Evolutionary conservation across 1,140 invertebrate species (phyloP).

Genomic region (Scaptomyza montana): DNA sequence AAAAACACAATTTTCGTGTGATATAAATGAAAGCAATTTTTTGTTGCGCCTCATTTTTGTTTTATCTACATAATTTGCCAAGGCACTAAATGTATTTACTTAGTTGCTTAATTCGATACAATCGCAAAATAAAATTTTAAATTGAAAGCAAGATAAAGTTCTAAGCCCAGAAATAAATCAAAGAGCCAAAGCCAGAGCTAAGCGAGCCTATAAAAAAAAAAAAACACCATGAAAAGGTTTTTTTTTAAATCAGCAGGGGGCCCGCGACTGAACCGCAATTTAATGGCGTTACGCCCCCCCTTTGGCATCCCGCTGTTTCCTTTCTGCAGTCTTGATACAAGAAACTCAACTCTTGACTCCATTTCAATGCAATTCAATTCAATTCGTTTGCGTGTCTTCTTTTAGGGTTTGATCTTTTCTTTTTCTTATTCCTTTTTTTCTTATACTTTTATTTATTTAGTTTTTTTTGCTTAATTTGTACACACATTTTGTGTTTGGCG

Average conservation of each 20-base stretch:
- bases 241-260: conserved; percentile 23
- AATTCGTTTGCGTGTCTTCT: conserved; percentile 51
- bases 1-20: conserved; percentile 53
- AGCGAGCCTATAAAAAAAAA: conserved; percentile 24
- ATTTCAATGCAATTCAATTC: conserved; percentile 65
- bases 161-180: conserved; percentile 63
- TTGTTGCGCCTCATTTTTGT: conserved; percentile 10
- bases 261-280: conserved; percentile 35
- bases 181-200: conserved; percentile 28
- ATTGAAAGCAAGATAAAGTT: conserved; percentile 29
- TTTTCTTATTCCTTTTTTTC: conserved; percentile 21
- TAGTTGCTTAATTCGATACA: conserved; percentile 30
- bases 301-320: neutral
- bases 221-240: conserved; percentile 3
- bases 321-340: too few species aligned
- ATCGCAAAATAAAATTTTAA: conserved; percentile 24
- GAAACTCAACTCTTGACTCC: conserved; percentile 13
- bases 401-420: conserved; percentile 33
- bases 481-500: conserved; percentile 33
- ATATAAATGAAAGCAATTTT: conserved; percentile 42
- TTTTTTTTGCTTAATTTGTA: conserved; percentile 42
- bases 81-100: conserved; percentile 16
- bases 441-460: conserved; percentile 24
- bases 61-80: conserved; percentile 12
- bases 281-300: conserved; percentile 75